A percentile compares a stretch with the other conserved stretches of the same genome.
phyloP scores from a whole-genome alignment of 2,797 vertebrate genomes.

The Aythya fuligula region DNA sequence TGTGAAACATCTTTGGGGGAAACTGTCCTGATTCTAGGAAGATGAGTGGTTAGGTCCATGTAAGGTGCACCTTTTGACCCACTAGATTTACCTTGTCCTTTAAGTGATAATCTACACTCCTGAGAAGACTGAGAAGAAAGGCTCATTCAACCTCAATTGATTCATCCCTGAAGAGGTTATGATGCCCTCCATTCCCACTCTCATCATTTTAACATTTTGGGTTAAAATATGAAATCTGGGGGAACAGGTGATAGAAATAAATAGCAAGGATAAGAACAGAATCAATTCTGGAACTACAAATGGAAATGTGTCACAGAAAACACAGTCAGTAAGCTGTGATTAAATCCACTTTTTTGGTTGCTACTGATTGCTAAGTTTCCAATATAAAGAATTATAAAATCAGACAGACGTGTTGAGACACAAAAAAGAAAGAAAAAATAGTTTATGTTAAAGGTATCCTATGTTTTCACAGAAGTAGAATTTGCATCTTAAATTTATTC shows the following conservation, averaged over 20 bases:
- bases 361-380: neutral
- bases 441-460: neutral
- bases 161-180: neutral
- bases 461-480: neutral
- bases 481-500: neutral
- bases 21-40: neutral
- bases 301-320: neutral
- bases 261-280: neutral
- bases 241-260: neutral
- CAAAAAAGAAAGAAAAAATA: neutral
- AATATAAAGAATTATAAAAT: neutral
- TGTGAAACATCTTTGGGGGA: neutral
- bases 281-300: neutral
- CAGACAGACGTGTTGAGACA: neutral
- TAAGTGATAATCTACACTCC: neutral
- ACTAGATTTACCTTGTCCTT: neutral
- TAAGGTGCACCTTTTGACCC: neutral
- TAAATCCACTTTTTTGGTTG: neutral
- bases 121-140: neutral
- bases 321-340: neutral
- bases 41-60: neutral
- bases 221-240: neutral
- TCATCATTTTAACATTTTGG: neutral
- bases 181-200: neutral
- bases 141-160: neutral